phyloP scores from a whole-genome alignment of 2,888 invertebrate species.

The Drosophila pegasa region DNA sequence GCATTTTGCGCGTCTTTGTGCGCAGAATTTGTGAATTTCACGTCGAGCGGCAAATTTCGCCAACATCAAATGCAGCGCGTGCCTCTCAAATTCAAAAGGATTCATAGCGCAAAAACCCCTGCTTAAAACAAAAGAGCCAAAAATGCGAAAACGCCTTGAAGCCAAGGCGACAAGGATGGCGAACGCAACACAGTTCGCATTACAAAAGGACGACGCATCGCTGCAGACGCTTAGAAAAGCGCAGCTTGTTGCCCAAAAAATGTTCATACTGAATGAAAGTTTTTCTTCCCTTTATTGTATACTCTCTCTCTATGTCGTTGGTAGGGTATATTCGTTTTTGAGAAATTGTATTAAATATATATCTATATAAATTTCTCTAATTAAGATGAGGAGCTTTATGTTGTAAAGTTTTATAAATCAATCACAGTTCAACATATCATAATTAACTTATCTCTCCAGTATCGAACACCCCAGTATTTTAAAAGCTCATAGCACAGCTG shows the following conservation, averaged over 20 bases:
- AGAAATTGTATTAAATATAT: neutral
- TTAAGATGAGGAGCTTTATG: too few species aligned
- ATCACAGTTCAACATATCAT: too few species aligned
- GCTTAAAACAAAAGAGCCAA: constrained; percentile 63
- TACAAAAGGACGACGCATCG: constrained; percentile 42
- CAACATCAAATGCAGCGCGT: constrained; percentile 74
- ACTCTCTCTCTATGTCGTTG: neutral
- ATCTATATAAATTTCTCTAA: too few species aligned
- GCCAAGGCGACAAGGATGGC: constrained; percentile 31
- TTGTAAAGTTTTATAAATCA: too few species aligned
- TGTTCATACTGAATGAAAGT: constrained; percentile 67
- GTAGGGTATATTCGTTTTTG: neutral
- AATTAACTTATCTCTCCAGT: neutral
- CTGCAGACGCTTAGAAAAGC: constrained; percentile 43
- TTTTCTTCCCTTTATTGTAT: constrained; percentile 26
- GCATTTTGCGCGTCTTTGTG: constrained; percentile 68
- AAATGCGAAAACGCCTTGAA: constrained; percentile 55
- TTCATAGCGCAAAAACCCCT: constrained; percentile 61
- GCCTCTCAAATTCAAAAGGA: constrained; percentile 64
- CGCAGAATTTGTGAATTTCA: constrained; percentile 63
- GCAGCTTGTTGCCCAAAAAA: constrained; percentile 49
- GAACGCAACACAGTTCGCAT: constrained; percentile 20
- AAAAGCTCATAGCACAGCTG: neutral
- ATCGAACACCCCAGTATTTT: neutral
- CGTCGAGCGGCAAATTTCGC: constrained; percentile 59